Conservation (phyloP, 1,140 invertebrate genomes). For the Drosophila athabasca region DNA sequence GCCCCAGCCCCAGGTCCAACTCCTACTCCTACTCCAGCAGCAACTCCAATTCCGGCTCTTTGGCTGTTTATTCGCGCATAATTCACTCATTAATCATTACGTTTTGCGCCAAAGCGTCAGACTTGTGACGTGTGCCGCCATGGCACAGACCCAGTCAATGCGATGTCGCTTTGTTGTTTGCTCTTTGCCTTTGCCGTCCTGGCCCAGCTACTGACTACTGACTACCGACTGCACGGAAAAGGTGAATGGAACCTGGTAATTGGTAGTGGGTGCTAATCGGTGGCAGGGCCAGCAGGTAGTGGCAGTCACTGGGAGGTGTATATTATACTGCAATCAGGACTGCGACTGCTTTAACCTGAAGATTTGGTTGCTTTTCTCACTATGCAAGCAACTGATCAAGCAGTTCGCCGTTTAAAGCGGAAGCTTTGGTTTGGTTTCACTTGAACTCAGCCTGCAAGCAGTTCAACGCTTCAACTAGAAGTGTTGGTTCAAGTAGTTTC, state of each 20-base stretch:
- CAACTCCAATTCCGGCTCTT: conserved; percentile 29
- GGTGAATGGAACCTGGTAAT: conserved; percentile 66
- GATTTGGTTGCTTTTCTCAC: too few species aligned
- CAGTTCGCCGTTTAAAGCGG: too few species aligned
- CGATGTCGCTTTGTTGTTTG: conserved; percentile 50
- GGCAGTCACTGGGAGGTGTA: not conserved
- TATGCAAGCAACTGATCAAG: too few species aligned
- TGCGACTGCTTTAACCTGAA: too few species aligned
- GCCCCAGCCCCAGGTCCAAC: too few species aligned
- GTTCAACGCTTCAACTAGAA: too few species aligned
- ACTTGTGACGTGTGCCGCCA: conserved; percentile 63
- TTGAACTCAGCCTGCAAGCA: too few species aligned
- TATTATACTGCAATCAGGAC: too few species aligned
- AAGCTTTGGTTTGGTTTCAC: too few species aligned
- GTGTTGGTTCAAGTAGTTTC: too few species aligned
- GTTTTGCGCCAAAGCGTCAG: conserved; percentile 74
- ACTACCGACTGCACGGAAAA: conserved; percentile 8
- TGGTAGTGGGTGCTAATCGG: conserved; percentile 41
- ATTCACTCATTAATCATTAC: conserved; percentile 82
- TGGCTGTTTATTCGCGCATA: conserved; percentile 81
- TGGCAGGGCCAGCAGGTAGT: conserved; percentile 39
- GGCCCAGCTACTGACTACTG: too few species aligned
- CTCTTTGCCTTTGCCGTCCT: conserved; percentile 12
- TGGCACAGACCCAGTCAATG: conserved; percentile 30
- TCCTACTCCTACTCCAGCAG: too few species aligned